Evolutionary conservation across 2,888 invertebrate genomes (phyloP).

Genomic region (Galeruca laticollis): DNA sequence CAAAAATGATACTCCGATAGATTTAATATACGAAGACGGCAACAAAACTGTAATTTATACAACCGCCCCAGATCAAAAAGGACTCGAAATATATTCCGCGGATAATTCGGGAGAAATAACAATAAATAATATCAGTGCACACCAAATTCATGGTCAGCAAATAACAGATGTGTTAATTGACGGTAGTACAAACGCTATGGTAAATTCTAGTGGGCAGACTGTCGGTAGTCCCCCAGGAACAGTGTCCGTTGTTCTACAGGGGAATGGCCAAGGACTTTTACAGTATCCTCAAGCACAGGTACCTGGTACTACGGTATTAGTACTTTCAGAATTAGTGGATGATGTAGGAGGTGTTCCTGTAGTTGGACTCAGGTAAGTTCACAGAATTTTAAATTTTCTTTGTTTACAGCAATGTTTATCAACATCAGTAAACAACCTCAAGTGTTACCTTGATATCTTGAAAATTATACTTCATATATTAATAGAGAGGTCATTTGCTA

Average conservation of each 20-base stretch:
- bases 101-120: slow-evolving; percentile 68
- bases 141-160: slow-evolving; percentile 65
- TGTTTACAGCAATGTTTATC: slow-evolving; percentile 6
- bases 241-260: slow-evolving; percentile 68
- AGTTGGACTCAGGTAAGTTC: slow-evolving; percentile 73
- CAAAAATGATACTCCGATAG: slow-evolving; percentile 81
- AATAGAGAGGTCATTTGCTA: neutral
- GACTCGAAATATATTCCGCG: slow-evolving; percentile 82
- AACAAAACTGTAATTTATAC: slow-evolving; percentile 88
- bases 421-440: slow-evolving; percentile 2
- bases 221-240: slow-evolving; percentile 64
- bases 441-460: neutral
- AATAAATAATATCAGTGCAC: slow-evolving; percentile 66
- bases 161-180: slow-evolving; percentile 71
- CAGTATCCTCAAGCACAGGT: slow-evolving; percentile 70
- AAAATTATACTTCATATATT: slow-evolving; percentile 3
- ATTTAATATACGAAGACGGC: slow-evolving; percentile 86
- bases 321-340: slow-evolving; percentile 78
- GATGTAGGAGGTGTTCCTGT: slow-evolving; percentile 77
- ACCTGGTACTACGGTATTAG: slow-evolving; percentile 75
- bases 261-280: slow-evolving; percentile 69
- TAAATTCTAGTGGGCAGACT: slow-evolving; percentile 68
- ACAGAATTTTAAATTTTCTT: neutral
- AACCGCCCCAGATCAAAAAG: slow-evolving; percentile 82
- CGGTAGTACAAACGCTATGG: slow-evolving; percentile 69